phyloP scores from a whole-genome alignment of 1,140 invertebrate species.

The Drosophila gunungcola region DNA sequence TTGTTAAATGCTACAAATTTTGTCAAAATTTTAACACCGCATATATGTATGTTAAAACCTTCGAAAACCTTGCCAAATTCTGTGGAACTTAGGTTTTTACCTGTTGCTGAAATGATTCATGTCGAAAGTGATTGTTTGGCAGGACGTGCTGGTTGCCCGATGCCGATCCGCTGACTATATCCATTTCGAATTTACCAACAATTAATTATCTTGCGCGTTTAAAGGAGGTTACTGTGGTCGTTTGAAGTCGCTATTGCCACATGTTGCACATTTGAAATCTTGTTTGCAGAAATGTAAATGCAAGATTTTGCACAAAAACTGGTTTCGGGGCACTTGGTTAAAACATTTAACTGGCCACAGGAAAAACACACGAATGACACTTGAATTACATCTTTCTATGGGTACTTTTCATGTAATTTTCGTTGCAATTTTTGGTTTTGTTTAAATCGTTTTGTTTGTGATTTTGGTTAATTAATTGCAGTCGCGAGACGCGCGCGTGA shows the following conservation, averaged over 20 bases:
- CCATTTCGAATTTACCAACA: slow-evolving; percentile 56
- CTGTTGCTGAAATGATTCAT: slow-evolving; percentile 82
- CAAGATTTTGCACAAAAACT: slow-evolving; percentile 55
- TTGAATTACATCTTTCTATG: slow-evolving; percentile 43
- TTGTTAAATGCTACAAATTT: neutral
- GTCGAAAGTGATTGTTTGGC: slow-evolving; percentile 83
- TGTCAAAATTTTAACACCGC: neutral
- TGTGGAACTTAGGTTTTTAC: slow-evolving; percentile 56
- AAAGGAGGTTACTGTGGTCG: slow-evolving; percentile 37
- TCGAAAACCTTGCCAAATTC: neutral
- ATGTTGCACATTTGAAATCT: slow-evolving; percentile 57
- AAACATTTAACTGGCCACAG: slow-evolving; percentile 35
- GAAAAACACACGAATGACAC: slow-evolving; percentile 32
- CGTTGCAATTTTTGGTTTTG: slow-evolving; percentile 4
- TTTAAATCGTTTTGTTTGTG: neutral
- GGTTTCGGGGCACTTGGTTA: slow-evolving; percentile 46
- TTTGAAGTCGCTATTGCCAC: slow-evolving; percentile 41
- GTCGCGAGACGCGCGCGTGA: slow-evolving; percentile 64
- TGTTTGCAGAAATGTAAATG: slow-evolving; percentile 54
- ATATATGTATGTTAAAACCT: neutral
- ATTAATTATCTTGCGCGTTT: slow-evolving; percentile 21
- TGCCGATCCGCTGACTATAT: slow-evolving; percentile 72
- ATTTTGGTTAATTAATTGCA: slow-evolving; percentile 39
- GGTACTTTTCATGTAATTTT: slow-evolving; percentile 9
- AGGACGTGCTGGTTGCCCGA: slow-evolving; percentile 80